Percentiles rank a stretch among this genome's conserved stretches.
phyloP scores from a whole-genome alignment of 2,888 invertebrate genomes.

The Mantis religiosa region DNA sequence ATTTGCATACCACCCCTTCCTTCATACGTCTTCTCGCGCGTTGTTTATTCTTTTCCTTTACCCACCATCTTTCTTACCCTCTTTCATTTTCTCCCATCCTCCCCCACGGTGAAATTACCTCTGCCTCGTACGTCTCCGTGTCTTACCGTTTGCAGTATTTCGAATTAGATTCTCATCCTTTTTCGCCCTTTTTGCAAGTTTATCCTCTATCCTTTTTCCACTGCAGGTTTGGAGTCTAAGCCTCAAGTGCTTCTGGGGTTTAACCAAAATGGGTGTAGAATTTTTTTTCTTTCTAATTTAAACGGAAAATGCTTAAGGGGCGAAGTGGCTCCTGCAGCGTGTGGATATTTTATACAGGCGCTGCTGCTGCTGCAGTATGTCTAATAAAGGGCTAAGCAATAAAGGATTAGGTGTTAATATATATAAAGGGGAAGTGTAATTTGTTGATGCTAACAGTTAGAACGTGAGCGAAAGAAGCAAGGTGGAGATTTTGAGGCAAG shows the following conservation, averaged over 20 bases:
- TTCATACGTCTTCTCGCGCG: not conserved
- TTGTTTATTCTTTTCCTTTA: not conserved
- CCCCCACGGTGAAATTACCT: not conserved
- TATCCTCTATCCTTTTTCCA: not conserved
- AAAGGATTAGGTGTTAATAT: slow-evolving; percentile 22
- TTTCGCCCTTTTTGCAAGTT: not conserved
- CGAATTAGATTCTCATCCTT: not conserved
- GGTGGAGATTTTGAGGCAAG: not conserved
- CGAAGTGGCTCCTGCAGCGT: not conserved
- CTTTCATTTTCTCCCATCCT: not conserved
- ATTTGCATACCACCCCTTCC: slow-evolving; percentile 19
- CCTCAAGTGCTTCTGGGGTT: not conserved
- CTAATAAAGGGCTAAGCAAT: slow-evolving; percentile 14
- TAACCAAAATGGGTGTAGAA: slow-evolving; percentile 4
- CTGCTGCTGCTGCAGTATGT: not conserved
- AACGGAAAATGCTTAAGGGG: slow-evolving; percentile 7
- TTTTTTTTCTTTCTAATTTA: not conserved
- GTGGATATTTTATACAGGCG: slow-evolving; percentile 5
- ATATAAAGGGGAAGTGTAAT: slow-evolving; percentile 15
- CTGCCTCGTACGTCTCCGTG: not conserved
- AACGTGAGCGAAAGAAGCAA: not conserved
- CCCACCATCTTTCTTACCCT: not conserved
- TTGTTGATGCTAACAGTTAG: not conserved
- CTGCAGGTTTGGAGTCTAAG: not conserved
- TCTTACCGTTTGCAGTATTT: not conserved